Evolutionary conservation across 2,113 vertebrate genomes (phyloP).

Genomic region (Miniopterus natalensis): DNA sequence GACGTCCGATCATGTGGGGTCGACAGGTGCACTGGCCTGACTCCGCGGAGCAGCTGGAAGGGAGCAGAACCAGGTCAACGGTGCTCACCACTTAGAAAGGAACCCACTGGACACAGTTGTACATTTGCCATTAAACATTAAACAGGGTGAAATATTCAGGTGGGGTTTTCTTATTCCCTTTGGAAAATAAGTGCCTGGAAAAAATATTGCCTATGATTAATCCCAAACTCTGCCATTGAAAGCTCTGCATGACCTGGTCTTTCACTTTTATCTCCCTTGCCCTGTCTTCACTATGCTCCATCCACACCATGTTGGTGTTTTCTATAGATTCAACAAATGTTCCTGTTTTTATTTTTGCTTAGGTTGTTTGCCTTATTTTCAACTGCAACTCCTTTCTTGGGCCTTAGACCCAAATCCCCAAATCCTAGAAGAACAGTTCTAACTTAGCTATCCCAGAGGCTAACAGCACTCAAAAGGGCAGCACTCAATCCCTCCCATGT

Average conservation of each 20-base stretch:
- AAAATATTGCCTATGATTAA: neutral
- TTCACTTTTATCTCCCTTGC: neutral
- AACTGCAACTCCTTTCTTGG: neutral
- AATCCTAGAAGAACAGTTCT: neutral
- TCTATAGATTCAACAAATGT: neutral
- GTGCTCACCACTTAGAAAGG: accelerated
- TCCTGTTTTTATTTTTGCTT: neutral
- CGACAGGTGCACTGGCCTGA: slow-evolving; percentile 95
- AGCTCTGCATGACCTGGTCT: neutral
- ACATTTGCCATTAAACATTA: neutral
- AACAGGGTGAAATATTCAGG: neutral
- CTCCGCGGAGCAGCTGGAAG: slow-evolving; percentile 93
- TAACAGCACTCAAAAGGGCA: neutral
- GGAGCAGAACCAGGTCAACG: neutral
- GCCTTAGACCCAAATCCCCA: neutral
- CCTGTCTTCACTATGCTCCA: neutral
- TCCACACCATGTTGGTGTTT: neutral
- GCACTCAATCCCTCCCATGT: accelerated
- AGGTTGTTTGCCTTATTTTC: neutral
- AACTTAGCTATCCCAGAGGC: no score
- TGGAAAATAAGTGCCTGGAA: neutral
- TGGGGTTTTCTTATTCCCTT: neutral
- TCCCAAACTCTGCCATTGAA: neutral
- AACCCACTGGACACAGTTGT: accelerated
- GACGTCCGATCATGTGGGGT: slow-evolving; percentile 95